Base-by-base conservation (phyloP, 2,888 invertebrate species). In the Orthonychiurus folsomi region DNA sequence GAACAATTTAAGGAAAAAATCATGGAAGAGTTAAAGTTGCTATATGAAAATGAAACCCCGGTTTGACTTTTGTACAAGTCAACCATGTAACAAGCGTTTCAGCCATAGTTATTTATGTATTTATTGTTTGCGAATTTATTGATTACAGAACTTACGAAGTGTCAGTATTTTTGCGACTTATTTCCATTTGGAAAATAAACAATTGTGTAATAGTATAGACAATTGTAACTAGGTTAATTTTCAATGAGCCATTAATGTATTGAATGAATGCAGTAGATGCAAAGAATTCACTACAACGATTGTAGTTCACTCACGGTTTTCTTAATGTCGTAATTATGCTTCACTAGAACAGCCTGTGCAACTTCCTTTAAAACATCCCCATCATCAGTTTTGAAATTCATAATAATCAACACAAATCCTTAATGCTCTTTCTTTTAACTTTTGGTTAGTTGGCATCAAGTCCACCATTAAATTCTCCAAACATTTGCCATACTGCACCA, bases 381-480 rank as follows among this genome's bases (percentile, higher is more conserved):
- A 1, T 59, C 59, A 1, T 55, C 53, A 2, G 15, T 28, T 27
- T 64, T 59, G 2, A 63, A 61, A 18, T 61, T 59, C 1, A 70
- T 62, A 63, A 72, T 68, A 20, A 68, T 56, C 0, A 68, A 47
- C 1, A 71, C 71, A 61, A n/a, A 72, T 72, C 52, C 72, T 20
- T 3, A 68, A 60, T n/a, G 72, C 68, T 54, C 72, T 59, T 12
- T 71, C 66, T 55, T 59, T 66, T 47, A 72, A 48, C 60, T 72
- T 72, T 24, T 67, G 65, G 62, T 71, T 71, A 2, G 68, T 66
- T 48, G 72, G 68, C 23, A 65, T 67, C 23, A 70, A 47, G 27
- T 71, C 72, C 5, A 71, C 64, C 69, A 71, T 72, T 3, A 72
- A 50, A 61, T 71, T 72, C 56, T 72, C 71, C 25, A 72, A 66